Base-by-base conservation (phyloP, 2,888 invertebrate genomes). In the Agonopterix heracliana region DNA sequence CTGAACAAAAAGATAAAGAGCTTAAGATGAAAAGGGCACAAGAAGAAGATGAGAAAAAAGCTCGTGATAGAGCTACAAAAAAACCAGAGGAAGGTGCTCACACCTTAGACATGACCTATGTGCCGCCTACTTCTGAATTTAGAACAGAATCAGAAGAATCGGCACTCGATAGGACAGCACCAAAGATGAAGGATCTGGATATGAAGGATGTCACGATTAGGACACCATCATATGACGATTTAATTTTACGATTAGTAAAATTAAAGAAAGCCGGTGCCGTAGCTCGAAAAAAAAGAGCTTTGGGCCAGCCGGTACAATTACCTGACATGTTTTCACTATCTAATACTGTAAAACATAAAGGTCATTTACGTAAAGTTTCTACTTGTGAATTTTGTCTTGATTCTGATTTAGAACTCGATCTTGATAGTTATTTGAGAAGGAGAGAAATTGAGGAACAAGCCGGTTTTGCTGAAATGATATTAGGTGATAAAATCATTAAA, bases 401-500 rank as follows among this genome's bases (percentile, higher is more conserved):
- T 52, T 74, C 74, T n/a, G 69, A 72, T 49, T 46, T 71, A 42
- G 60, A 61, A 49, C 60, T 73, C 13, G 67, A 67, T 10, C 35
- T 63, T 41, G 68, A 69, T 44, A 61, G 63, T 44, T 45, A n/a
- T 38, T n/a, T 59, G 44, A 36, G 60, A 52, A 38, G 48, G n/a
- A 52, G 52, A 48, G 60, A 57, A 51, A 13, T 40, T 3, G 48
- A 56, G 9, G 51, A 60, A 51, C 42, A 51, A 9, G 48, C 10
- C 3, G 38, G 4, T 4, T 10, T n/a, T 10, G 38, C 44, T 44
- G 69, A 78, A 38, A 66, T 79, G 41, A 73, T 82, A 48, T 66
- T 75, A 44, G 79, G 81, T 1, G 55, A 68, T 50, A 71, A 74
- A 53, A 68, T 81, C 47, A 61, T 57, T 8, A 75, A 71, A 56